Conservation (phyloP, 1,140 invertebrate genomes). For the Pseudomyrmex concolor region DNA sequence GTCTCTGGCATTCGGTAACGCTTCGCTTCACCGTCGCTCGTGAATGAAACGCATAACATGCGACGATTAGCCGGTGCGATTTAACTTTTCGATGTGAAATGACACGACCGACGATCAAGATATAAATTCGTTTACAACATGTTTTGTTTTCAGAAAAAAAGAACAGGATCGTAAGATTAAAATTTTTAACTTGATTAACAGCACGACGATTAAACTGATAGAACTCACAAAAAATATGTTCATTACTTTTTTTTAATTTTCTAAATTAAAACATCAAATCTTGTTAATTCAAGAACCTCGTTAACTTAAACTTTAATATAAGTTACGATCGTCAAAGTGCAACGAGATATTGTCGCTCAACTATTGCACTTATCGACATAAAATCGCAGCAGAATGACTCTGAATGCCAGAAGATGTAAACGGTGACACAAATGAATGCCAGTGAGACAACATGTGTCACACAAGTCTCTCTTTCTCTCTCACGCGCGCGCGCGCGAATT, state of each 20-base stretch:
- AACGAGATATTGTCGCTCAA: not conserved
- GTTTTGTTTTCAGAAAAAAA: not conserved
- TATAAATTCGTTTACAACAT: not conserved
- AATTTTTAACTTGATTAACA: not conserved
- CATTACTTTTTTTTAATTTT: no score
- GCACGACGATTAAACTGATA: not conserved
- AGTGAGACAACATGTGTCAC: conserved; percentile 48
- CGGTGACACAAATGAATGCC: conserved; percentile 20
- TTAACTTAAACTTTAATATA: not conserved
- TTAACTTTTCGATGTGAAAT: conserved; percentile 31
- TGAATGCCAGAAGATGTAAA: conserved; percentile 36
- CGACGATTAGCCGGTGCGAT: conserved; percentile 36
- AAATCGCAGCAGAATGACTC: not conserved
- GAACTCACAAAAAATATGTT: no score
- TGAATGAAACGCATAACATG: conserved; percentile 64
- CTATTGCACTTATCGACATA: conserved; percentile 3
- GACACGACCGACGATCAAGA: not conserved
- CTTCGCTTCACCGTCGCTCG: conserved; percentile 25
- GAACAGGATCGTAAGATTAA: not conserved
- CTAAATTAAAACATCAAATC: no score
- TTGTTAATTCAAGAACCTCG: no score
- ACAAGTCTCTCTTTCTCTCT: conserved; percentile 19
- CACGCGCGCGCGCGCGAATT: conserved; percentile 27
- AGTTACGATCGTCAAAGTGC: not conserved
- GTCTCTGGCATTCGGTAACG: conserved; percentile 62